Conservation (phyloP, 2,113 vertebrate species). For the Carlito syrichta region DNA sequence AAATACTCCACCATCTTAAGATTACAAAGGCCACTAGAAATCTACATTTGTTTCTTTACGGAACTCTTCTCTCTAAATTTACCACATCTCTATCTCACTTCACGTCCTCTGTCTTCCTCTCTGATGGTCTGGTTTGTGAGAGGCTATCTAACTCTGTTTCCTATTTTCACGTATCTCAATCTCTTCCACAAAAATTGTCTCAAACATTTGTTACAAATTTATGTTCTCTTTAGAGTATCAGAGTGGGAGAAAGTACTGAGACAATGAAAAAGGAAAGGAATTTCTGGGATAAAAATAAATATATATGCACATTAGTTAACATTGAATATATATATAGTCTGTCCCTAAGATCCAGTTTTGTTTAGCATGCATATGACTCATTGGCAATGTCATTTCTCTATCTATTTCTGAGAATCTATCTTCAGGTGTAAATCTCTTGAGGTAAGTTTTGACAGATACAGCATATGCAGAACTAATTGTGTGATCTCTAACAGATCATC, state of each 20-base stretch:
- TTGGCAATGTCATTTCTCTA: not conserved
- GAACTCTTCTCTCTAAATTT: not conserved
- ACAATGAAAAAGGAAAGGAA: not conserved
- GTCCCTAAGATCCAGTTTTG: accelerated
- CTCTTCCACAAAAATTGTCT: not conserved
- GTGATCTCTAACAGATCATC: not conserved
- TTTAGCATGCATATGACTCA: not conserved
- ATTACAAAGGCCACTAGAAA: not conserved
- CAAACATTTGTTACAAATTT: not conserved
- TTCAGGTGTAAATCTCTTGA: not conserved
- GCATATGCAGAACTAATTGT: not conserved
- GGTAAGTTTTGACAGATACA: not conserved
- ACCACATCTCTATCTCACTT: not conserved
- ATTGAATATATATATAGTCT: not conserved
- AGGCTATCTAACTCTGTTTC: accelerated
- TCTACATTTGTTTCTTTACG: not conserved
- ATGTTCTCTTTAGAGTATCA: not conserved
- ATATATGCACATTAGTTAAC: not conserved
- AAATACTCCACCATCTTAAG: not conserved
- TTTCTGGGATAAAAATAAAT: not conserved
- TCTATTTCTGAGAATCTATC: not conserved
- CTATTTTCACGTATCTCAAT: not conserved
- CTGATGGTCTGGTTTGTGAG: not conserved
- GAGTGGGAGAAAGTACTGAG: not conserved
- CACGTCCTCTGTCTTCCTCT: accelerated